phyloP scores from a whole-genome alignment of 2,113 vertebrate genomes.

The Odocoileus hemionus region DNA sequence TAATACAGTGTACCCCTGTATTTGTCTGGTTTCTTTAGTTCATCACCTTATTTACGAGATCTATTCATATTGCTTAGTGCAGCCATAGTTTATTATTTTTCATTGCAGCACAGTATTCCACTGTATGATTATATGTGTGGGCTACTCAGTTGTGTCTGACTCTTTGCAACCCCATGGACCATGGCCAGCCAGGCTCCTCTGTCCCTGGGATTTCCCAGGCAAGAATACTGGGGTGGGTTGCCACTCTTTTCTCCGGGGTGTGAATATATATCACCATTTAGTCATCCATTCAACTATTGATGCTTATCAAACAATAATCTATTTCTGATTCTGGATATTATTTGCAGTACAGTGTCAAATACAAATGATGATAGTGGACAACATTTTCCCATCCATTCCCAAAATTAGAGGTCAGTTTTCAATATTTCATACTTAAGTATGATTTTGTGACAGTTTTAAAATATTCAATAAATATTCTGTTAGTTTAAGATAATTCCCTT shows the following conservation, averaged over 20 bases:
- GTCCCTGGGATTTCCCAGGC: background rate
- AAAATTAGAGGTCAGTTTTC: background rate
- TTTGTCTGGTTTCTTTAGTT: background rate
- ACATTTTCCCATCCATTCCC: background rate
- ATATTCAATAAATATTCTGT: background rate
- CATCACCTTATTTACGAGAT: background rate
- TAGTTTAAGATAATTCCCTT: background rate
- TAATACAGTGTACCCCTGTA: background rate
- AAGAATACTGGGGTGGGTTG: background rate
- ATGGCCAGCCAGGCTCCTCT: background rate
- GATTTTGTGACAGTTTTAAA: background rate
- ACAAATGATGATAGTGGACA: background rate
- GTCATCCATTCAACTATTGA: background rate
- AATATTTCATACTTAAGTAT: background rate
- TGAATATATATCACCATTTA: background rate
- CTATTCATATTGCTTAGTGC: background rate
- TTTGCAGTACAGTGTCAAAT: background rate
- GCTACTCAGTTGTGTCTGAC: background rate
- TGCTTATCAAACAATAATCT: background rate
- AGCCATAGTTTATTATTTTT: background rate
- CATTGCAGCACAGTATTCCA: background rate
- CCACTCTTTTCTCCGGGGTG: fast-evolving
- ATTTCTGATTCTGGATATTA: too few relatives aligned
- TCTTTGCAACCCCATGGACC: background rate
- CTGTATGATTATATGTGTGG: background rate